phyloP scores from a whole-genome alignment of 2,113 vertebrate species.

The Formicarius rufipectus region DNA sequence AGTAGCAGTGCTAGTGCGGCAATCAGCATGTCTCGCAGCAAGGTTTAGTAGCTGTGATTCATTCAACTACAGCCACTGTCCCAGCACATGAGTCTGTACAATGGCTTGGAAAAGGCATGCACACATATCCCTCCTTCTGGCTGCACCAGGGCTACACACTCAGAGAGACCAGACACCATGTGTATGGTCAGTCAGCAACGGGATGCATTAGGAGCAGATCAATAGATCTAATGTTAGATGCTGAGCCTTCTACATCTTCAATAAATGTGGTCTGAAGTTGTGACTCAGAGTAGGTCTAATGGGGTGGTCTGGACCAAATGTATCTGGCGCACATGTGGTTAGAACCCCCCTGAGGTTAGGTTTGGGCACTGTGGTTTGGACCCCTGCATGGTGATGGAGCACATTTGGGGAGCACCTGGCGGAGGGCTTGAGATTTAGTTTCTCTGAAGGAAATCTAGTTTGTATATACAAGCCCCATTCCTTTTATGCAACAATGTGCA shows the following conservation, averaged over 20 bases:
- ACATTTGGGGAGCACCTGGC: slow-evolving; percentile 22
- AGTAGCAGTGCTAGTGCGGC: fast-evolving
- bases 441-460: background rate
- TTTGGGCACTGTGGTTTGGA: background rate
- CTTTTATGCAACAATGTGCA: background rate
- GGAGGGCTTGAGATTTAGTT: background rate
- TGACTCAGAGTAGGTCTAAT: background rate
- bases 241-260: background rate
- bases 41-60: background rate
- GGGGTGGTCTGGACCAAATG: background rate
- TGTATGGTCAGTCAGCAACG: background rate
- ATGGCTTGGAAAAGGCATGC: background rate
- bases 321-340: background rate
- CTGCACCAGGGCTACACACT: background rate
- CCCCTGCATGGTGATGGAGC: fast-evolving
- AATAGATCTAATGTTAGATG: background rate
- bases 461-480: background rate
- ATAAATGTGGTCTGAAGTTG: background rate
- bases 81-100: background rate
- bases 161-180: background rate
- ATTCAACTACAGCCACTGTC: background rate
- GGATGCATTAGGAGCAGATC: background rate
- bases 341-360: background rate
- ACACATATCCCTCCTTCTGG: background rate
- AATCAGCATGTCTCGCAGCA: background rate